Conservation (phyloP, 2,113 vertebrate species). For the Podilymbus podiceps region DNA sequence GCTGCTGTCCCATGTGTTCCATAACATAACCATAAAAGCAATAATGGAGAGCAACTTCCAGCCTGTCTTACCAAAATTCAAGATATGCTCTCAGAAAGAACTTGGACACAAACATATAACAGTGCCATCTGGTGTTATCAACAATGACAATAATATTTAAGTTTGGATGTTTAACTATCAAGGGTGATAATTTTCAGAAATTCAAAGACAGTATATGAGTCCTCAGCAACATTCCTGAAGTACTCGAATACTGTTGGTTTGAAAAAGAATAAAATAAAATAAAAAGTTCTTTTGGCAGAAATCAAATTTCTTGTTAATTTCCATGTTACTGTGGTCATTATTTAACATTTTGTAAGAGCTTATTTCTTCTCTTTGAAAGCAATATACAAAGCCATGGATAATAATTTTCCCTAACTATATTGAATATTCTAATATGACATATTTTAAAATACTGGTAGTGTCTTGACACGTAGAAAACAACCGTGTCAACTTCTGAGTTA, state of each 20-base stretch:
- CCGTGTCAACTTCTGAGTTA: fast-evolving
- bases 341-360: not conserved
- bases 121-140: not conserved
- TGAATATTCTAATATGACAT: not conserved
- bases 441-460: not conserved
- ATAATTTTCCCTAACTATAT: not conserved
- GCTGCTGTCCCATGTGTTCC: not conserved
- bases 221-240: not conserved
- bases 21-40: not conserved
- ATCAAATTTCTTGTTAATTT: not conserved
- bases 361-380: not conserved
- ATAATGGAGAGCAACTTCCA: not conserved
- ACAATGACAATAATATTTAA: not conserved
- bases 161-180: not conserved
- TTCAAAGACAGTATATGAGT: not conserved
- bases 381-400: not conserved
- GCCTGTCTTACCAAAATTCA: not conserved
- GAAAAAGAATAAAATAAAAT: not conserved
- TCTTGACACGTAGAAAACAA: not conserved
- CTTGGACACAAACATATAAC: not conserved
- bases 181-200: not conserved
- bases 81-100: not conserved
- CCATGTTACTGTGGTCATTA: not conserved
- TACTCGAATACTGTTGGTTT: not conserved
- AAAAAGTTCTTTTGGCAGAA: not conserved